Conservation (phyloP, 2,797 vertebrate genomes). For the Clarias platycephalus region DNA sequence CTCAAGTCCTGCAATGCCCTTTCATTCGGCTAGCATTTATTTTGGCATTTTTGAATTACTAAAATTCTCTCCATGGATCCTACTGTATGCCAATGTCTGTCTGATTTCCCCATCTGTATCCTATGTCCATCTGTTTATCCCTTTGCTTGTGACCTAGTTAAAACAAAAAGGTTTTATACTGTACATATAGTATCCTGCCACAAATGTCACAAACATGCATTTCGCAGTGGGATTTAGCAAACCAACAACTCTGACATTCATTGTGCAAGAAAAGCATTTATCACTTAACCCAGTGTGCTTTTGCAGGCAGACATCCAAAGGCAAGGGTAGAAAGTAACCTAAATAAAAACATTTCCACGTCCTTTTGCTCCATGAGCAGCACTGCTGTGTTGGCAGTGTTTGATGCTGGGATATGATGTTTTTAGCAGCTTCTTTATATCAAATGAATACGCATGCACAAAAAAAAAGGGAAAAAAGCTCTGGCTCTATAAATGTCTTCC, state of each 20-base stretch:
- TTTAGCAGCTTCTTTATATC: background rate
- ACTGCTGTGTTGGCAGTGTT: background rate
- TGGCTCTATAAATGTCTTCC: background rate
- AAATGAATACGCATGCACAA: background rate
- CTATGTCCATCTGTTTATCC: too few species aligned
- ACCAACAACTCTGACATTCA: background rate
- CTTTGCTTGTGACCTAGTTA: too few species aligned
- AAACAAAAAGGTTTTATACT: too few species aligned
- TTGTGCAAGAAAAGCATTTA: background rate
- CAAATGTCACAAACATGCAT: background rate
- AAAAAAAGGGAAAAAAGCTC: background rate
- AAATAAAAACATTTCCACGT: conserved; percentile 3
- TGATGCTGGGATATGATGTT: conserved; percentile 1
- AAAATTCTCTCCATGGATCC: too few species aligned
- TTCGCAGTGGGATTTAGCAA: background rate
- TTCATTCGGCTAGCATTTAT: background rate
- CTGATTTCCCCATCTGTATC: too few species aligned
- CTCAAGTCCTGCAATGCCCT: background rate
- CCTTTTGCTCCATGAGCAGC: background rate
- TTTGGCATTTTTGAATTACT: background rate
- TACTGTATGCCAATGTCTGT: too few species aligned
- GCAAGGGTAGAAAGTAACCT: background rate
- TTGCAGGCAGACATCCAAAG: background rate
- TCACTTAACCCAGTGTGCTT: background rate
- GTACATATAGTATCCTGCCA: too few species aligned